phyloP scores from a whole-genome alignment of 1,140 invertebrate species.

The Holotrichia oblita region DNA sequence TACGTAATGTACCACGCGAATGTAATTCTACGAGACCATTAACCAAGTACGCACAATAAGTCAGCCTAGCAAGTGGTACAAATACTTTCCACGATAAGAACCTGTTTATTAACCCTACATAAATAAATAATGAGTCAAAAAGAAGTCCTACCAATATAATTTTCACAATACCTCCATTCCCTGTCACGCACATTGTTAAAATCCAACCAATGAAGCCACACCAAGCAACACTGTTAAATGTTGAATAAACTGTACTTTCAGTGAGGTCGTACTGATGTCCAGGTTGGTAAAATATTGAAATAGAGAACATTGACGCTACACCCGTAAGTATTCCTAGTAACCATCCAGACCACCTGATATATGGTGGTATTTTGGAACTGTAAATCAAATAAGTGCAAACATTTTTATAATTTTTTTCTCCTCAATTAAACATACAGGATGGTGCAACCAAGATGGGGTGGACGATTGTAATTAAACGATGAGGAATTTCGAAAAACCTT shows the following conservation, averaged over 20 bases:
- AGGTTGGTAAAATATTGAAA: constrained; percentile 69
- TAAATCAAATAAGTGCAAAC: constrained; percentile 40
- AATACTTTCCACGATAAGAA: constrained; percentile 73
- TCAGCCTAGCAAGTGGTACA: constrained; percentile 71
- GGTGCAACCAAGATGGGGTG: too few species aligned
- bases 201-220: constrained; percentile 75
- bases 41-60: constrained; percentile 76
- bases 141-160: too few species aligned
- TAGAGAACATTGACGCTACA: constrained; percentile 67
- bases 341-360: constrained; percentile 68
- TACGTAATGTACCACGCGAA: constrained; percentile 66
- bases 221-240: constrained; percentile 73
- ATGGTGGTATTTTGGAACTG: constrained; percentile 64
- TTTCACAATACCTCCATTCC: constrained; percentile 68
- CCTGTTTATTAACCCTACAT: constrained; percentile 67
- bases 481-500: too few species aligned
- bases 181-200: constrained; percentile 75
- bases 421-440: too few species aligned
- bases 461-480: too few species aligned
- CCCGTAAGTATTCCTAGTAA: constrained; percentile 65
- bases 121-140: constrained; percentile 12
- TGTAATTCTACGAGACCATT: constrained; percentile 74
- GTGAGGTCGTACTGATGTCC: constrained; percentile 67
- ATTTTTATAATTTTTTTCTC: too few species aligned
- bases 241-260: constrained; percentile 72